phyloP scores from a whole-genome alignment of 2,888 invertebrate species.

The Volucella zonaria region DNA sequence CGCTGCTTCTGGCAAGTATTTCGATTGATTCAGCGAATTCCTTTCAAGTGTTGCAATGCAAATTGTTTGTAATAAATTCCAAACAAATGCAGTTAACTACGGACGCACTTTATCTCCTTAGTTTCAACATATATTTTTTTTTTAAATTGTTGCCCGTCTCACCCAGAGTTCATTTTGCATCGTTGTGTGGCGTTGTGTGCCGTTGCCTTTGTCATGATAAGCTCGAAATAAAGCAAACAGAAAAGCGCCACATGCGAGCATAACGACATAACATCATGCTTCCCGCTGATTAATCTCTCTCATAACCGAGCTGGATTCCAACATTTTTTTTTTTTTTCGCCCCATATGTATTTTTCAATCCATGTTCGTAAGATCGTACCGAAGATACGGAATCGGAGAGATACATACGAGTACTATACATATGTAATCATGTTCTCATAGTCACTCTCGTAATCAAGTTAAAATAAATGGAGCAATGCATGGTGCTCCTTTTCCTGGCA shows the following conservation, averaged over 20 bases:
- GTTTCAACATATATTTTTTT: constrained; percentile 1
- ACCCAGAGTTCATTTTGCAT: constrained; percentile 17
- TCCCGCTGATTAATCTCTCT: constrained; percentile 46
- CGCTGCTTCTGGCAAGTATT: too few species aligned
- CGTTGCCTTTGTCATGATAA: constrained; percentile 32
- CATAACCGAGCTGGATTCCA: constrained; percentile 10
- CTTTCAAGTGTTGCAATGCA: too few species aligned
- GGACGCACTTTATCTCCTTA: background rate
- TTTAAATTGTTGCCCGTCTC: background rate
- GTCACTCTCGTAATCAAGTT: constrained; percentile 3
- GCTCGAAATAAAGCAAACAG: constrained; percentile 16
- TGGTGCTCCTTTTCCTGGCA: background rate
- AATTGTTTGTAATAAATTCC: too few species aligned
- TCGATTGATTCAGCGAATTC: too few species aligned
- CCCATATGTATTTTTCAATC: too few species aligned
- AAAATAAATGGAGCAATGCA: constrained; percentile 25
- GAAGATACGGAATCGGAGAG: constrained; percentile 29
- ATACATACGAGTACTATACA: background rate
- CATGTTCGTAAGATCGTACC: constrained; percentile 25
- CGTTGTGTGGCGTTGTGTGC: background rate
- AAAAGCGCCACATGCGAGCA: constrained; percentile 57
- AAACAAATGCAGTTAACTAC: too few species aligned
- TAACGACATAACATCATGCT: constrained; percentile 46
- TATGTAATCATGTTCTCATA: too few species aligned
- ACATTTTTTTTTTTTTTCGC: background rate